Evolutionary conservation across 2,113 vertebrate genomes (phyloP).

Genomic region (Corythornis vintsioides): DNA sequence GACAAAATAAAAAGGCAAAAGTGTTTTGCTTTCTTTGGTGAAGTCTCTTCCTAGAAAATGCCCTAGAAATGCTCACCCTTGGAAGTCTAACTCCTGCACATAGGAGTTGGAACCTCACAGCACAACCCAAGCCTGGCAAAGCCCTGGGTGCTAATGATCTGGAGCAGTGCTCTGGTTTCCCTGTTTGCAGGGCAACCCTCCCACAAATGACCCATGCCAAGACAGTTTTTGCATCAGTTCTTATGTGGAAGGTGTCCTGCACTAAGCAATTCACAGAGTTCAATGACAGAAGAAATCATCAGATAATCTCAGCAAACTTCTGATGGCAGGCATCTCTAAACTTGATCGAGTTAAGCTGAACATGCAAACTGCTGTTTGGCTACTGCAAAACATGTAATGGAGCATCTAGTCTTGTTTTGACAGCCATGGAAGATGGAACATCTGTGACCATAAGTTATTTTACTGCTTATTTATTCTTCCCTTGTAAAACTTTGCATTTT

Average conservation of each 20-base stretch:
- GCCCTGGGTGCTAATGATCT: background rate
- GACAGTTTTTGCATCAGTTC: background rate
- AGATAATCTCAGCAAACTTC: background rate
- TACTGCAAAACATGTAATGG: background rate
- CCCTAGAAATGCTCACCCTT: background rate
- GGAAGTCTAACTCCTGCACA: background rate
- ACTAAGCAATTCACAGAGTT: rapidly evolving
- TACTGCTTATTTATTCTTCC: background rate
- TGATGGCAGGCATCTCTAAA: background rate
- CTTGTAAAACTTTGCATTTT: background rate
- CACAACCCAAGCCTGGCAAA: background rate
- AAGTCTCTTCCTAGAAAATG: background rate
- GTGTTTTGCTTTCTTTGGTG: background rate
- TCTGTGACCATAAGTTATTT: background rate
- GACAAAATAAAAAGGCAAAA: background rate
- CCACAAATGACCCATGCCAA: background rate
- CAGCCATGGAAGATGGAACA: background rate
- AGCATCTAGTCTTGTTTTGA: background rate
- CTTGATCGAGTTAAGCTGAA: background rate
- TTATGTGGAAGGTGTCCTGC: rapidly evolving
- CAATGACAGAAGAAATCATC: background rate
- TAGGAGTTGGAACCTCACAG: rapidly evolving
- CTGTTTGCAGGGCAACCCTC: background rate
- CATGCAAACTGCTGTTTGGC: background rate
- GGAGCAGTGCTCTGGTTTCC: background rate